These are phyloP conservation scores for Drosophila algonquin DNA, from an alignment of 2,888 invertebrate genomes.

Conservation along the genomic window DNA sequence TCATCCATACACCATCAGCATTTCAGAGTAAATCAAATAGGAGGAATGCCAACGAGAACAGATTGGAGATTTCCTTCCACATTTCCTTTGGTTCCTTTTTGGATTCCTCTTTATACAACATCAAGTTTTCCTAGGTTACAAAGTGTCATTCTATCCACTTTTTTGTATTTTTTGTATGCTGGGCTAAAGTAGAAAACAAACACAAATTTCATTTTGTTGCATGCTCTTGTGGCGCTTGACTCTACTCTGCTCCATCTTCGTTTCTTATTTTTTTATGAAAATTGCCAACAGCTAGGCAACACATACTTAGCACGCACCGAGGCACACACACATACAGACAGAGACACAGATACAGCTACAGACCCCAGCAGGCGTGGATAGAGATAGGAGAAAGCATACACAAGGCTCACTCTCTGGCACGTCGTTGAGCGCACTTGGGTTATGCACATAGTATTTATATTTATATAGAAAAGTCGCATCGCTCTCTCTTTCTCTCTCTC, in stretches of 20 bases:
- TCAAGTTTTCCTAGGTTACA: conserved; percentile 57
- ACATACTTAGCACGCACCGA: conserved; percentile 64
- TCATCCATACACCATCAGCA: conserved; percentile 15
- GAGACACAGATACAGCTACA: conserved; percentile 12
- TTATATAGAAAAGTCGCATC: conserved; percentile 59
- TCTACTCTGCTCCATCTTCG: conserved; percentile 9
- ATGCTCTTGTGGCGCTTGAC: conserved; percentile 28
- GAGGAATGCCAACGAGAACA: conserved; percentile 31
- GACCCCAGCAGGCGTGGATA: background rate
- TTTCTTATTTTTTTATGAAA: conserved; percentile 47
- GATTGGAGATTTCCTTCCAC: conserved; percentile 39
- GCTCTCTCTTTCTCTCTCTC: conserved; percentile 4
- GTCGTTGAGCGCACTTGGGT: conserved; percentile 58
- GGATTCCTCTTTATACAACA: conserved; percentile 30
- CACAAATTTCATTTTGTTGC: conserved; percentile 67
- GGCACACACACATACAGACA: conserved; percentile 17
- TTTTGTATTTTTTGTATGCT: conserved; percentile 28
- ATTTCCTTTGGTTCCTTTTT: conserved; percentile 21
- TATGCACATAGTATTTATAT: conserved; percentile 78
- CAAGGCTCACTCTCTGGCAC: conserved; percentile 23
- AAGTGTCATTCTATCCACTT: conserved; percentile 61
- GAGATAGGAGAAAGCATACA: conserved; percentile 27
- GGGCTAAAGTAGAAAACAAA: conserved; percentile 49
- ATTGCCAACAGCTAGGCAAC: conserved; percentile 75
- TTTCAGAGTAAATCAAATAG: conserved; percentile 8